Evolutionary conservation across 2,113 vertebrate species (phyloP).

Genomic region (Microtus montanus): DNA sequence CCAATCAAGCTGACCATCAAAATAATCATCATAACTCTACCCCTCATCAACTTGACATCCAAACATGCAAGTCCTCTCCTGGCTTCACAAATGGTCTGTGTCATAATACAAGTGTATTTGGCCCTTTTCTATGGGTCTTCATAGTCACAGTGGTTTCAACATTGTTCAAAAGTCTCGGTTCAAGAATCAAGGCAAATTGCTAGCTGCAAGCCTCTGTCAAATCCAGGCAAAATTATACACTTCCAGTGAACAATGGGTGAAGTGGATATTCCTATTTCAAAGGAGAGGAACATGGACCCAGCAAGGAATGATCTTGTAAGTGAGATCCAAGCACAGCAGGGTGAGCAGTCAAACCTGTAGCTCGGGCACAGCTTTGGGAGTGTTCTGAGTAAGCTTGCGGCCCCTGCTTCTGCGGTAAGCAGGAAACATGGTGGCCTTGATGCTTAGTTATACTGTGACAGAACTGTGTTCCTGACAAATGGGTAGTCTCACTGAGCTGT

Average conservation of each 20-base stretch:
- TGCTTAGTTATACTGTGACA: background rate
- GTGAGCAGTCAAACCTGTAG: too few species aligned
- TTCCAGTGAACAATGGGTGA: background rate
- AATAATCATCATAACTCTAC: background rate
- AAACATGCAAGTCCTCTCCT: background rate
- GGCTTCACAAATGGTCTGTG: background rate
- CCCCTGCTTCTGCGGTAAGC: background rate
- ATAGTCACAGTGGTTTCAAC: background rate
- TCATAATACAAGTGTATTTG: background rate
- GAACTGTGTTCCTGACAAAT: background rate
- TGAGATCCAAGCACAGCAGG: background rate
- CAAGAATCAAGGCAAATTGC: background rate
- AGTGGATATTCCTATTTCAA: background rate
- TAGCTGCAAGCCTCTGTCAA: background rate
- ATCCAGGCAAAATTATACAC: background rate
- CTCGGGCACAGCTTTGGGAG: background rate
- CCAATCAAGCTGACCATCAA: background rate
- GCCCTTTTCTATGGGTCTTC: background rate
- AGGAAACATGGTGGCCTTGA: background rate
- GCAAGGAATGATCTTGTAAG: background rate
- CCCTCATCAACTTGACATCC: background rate
- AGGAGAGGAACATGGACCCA: background rate
- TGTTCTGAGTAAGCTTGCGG: too few species aligned
- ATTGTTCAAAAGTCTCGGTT: background rate
- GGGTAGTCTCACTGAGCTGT: background rate